Evolutionary conservation across 2,888 invertebrate species (phyloP), one percentile per base, ranked within the genome.

Genomic region (Amphimallon solstitiale): DNA sequence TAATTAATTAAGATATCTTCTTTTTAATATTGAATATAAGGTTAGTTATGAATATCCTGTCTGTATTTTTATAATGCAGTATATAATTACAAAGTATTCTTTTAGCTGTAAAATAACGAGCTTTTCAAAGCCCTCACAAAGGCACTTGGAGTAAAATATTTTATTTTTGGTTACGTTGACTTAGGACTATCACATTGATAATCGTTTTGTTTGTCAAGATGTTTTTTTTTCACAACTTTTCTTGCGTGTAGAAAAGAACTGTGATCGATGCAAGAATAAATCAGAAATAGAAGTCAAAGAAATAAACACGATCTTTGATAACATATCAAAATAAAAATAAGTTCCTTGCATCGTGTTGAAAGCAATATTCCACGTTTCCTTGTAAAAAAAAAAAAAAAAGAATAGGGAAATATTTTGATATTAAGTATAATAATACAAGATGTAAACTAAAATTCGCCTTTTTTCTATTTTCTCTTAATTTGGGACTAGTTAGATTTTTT

Each of bases 31-130:
- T n/a, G n/a, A n/a, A n/a, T n/a, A n/a, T n/a, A n/a, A n/a, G n/a
- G n/a, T n/a, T n/a, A n/a, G n/a, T n/a, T n/a, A n/a, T n/a, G 61
- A 12, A 37, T 34, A 10, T 59, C 65, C 49, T 64, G 38, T 63
- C 34, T 37, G 46, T 63, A 29, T 56, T 43, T 56, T 56, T 56
- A n/a, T 21, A 56, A 56, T 15, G 56, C 56, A 14, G 56, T 43
- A 29, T 43, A 56, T 19, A 56, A 10, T 56, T 23, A 43, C 12
- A 29, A 56, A 43, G 29, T 56, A 56, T 56, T 56, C 21, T 56
- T 56, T 54, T 56, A 54, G 64, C 64, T 64, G 64, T 64, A 64
- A 64, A 23, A 64, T 64, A 56, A 35, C 23, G 52, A 63, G 63
- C 63, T 63, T 63, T 15, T 43, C 12, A 37, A 45, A 63, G 43